Evolutionary conservation across 2,888 invertebrate species (phyloP).

Genomic region (Apotomis betuletana): DNA sequence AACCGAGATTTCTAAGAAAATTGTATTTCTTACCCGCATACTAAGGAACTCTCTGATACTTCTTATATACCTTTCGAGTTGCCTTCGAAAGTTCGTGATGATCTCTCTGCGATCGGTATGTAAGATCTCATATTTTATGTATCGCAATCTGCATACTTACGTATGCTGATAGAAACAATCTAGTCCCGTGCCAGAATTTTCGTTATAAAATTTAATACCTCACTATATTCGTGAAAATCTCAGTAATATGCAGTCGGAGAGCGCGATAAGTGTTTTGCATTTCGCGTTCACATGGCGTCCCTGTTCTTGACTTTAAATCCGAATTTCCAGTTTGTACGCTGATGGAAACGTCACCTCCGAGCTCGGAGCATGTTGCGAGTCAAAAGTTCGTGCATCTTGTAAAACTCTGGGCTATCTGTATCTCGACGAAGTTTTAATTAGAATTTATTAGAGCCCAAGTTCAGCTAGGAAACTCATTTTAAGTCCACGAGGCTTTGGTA

Average conservation of each 20-base stretch:
- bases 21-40: slow-evolving; percentile 44
- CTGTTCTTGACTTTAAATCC: slow-evolving; percentile 46
- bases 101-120: not conserved
- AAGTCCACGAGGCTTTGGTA: slow-evolving; percentile 10
- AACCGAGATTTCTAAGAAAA: slow-evolving; percentile 59
- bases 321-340: slow-evolving; percentile 51
- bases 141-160: not conserved
- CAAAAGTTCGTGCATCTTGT: slow-evolving; percentile 59
- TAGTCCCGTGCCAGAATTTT: not conserved
- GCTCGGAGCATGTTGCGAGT: slow-evolving; percentile 63
- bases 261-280: slow-evolving; percentile 37
- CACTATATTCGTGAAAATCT: slow-evolving; percentile 24
- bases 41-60: not conserved
- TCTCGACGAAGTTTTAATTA: slow-evolving; percentile 61
- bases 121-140: not conserved
- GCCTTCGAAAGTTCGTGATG: not conserved
- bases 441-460: slow-evolving; percentile 51
- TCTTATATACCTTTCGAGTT: not conserved
- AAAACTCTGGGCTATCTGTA: slow-evolving; percentile 56
- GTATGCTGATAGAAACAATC: not conserved
- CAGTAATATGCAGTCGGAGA: slow-evolving; percentile 28
- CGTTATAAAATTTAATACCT: slow-evolving; percentile 15
- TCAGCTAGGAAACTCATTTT: slow-evolving; percentile 48
- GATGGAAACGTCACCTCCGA: slow-evolving; percentile 61
- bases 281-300: slow-evolving; percentile 21